Evolutionary conservation across 2,113 vertebrate genomes (phyloP), one percentile per base, ranked within the genome.

Genomic region (Chloropsis hardwickii): DNA sequence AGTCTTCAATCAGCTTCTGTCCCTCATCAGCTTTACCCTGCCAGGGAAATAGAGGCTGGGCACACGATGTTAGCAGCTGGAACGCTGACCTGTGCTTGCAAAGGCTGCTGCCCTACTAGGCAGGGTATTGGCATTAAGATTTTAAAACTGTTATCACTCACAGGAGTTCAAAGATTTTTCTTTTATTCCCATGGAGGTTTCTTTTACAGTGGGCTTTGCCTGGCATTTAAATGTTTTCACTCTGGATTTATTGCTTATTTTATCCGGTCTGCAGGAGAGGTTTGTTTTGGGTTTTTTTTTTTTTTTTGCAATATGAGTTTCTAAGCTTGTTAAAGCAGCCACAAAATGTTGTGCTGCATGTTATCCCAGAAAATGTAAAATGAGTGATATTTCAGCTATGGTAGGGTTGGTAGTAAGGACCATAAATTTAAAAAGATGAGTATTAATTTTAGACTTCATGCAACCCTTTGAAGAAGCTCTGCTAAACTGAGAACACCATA

Each of bases 221-320:
- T 92, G 66, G 54, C 58, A 66, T 95, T 92, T 95, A 77, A 83
- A 70, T 80, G n/a, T 65, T 93, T 92, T 80, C 48, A 71, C 24
- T 64, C 31, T 22, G 64, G 35, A 83, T 93, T 92, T 94, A 77
- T 83, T 62, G 67, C 44, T 94, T 93, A 67, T 86, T 91, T 93
- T 83, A 84, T 73, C 64, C 12, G 1, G 40, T 83, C 72, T 70
- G 37, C 47, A 90, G 62, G 62, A 4, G 0, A 70, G 47, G 40
- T 78, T 87, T 87, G 54, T 78, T 78, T 60, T 28, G 42, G 20
- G 20, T 6, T 5, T 65, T 51, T 50, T 84, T 91, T 6, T 5
- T 65, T 51, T 50, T 84, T 91, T 80, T 80, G 64, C 54, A 82
- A 22, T 81, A 53, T 39, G 54, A 47, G 58, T 85, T 85, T 39